Base-by-base conservation (phyloP, 1,140 invertebrate genomes). In the Brachionus paranguensis region DNA sequence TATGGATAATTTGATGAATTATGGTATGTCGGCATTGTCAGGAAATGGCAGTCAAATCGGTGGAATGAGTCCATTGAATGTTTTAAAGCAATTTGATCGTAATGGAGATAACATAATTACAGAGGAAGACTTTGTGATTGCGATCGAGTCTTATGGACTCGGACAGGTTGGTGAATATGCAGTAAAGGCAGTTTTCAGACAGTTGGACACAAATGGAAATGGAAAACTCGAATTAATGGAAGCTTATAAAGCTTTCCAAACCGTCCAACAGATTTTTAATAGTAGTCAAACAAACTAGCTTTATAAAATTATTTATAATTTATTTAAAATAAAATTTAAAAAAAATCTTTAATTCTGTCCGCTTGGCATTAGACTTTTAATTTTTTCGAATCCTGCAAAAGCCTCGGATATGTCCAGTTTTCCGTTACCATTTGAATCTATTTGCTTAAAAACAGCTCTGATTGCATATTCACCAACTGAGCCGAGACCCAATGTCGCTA, bases 71-170 rank as follows among this genome's bases (percentile, higher is more conserved):
- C 68, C 68, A 55, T 79, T 79, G 29, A 79, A 79, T 41, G 20
- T 81, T 41, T 68, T 81, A 8, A 68, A 60, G 60, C 78, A 81
- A 81, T 81, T 81, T 27, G 78, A 81, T 45, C 50, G 78, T 12
- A 81, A 60, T 81, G 78, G 78, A 33, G 78, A 81, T 47, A 27
- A 27, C 2, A 17, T 1, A 4, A 81, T 81, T 12, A 81, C 78
- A 2, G 78, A 81, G 64, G 78, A 81, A 6, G 78, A 81, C 27
- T 81, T 81, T 81, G 41, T 81, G 20, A 11, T 81, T 7, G 50
- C 43, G 1, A 55, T 81, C 5, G 20, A 81, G 11, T 33, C 27
- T 14, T 68, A 45, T 45, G 78, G 78, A 8, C 29, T 81, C 7
- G 78, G 78, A 45, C n/a, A 47, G 20, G 43, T 81, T 65, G 78